Evolutionary conservation across 2,888 invertebrate species (phyloP).

Genomic region (Thereva unica): DNA sequence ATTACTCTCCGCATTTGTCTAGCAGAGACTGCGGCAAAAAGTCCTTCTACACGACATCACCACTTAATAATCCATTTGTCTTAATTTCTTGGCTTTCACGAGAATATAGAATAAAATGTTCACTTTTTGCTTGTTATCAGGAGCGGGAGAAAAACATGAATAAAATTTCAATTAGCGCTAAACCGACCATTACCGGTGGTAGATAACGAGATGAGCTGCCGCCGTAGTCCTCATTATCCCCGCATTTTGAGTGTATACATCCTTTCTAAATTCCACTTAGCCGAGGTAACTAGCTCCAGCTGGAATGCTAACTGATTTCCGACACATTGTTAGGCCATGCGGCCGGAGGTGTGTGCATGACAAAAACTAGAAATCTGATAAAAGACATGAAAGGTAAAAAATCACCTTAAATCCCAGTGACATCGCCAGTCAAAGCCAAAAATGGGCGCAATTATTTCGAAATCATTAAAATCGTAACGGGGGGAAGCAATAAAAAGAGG

Average conservation of each 20-base stretch:
- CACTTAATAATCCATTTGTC: no score
- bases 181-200: no score
- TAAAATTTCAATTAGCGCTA: no score
- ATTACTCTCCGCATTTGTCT: no score
- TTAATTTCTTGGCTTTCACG: no score
- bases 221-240: slow-evolving; percentile 19
- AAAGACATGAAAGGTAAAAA: slow-evolving; percentile 7
- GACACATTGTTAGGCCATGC: slow-evolving; percentile 33
- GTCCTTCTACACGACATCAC: no score
- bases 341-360: background rate
- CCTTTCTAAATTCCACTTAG: slow-evolving; percentile 29
- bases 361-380: slow-evolving; percentile 30
- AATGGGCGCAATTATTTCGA: slow-evolving; percentile 48
- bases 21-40: no score
- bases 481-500: slow-evolving; percentile 38
- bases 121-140: no score
- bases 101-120: no score
- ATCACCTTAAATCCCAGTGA: slow-evolving; percentile 30
- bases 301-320: slow-evolving; percentile 24
- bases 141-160: no score
- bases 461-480: slow-evolving; percentile 46
- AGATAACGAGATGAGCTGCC: no score
- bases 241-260: slow-evolving; percentile 15
- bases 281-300: slow-evolving; percentile 22
- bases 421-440: slow-evolving; percentile 45